These are phyloP conservation scores for Nettapus auritus DNA, from an alignment of 2,113 vertebrate genomes.

Conservation along the genomic window DNA sequence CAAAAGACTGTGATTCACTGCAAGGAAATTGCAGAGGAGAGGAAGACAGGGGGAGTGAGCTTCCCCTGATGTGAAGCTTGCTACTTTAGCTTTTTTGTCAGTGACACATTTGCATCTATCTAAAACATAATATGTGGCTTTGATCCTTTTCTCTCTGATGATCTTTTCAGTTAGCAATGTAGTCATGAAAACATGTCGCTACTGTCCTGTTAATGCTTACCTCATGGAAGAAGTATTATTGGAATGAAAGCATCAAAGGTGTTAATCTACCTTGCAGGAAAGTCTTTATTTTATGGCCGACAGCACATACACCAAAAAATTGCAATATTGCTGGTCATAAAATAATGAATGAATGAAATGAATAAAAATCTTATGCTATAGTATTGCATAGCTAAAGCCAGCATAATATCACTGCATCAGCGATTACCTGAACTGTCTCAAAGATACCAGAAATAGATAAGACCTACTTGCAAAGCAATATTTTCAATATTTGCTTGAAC, in stretches of 20 bases:
- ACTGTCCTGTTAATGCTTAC: not conserved
- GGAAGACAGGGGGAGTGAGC: not conserved
- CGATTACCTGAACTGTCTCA: not conserved
- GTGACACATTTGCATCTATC: fast-evolving
- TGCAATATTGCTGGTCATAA: not conserved
- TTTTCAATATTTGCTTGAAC: not conserved
- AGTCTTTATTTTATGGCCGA: not conserved
- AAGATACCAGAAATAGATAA: not conserved
- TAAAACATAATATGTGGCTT: not conserved
- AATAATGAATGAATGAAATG: no score
- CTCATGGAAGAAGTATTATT: not conserved
- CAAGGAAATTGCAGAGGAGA: not conserved
- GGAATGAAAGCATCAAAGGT: constrained; percentile 6
- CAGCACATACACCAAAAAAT: not conserved
- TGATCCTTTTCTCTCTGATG: constrained; percentile 50
- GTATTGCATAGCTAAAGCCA: not conserved
- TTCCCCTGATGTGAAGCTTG: not conserved
- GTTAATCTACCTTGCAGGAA: not conserved
- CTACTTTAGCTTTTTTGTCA: not conserved
- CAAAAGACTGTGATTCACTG: not conserved
- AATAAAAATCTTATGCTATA: not conserved
- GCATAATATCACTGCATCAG: not conserved
- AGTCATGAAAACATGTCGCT: not conserved
- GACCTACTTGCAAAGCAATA: not conserved
- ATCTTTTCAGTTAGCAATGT: constrained; percentile 10